Conservation (phyloP, 2,888 invertebrate genomes). For the Chorisops tibialis region DNA sequence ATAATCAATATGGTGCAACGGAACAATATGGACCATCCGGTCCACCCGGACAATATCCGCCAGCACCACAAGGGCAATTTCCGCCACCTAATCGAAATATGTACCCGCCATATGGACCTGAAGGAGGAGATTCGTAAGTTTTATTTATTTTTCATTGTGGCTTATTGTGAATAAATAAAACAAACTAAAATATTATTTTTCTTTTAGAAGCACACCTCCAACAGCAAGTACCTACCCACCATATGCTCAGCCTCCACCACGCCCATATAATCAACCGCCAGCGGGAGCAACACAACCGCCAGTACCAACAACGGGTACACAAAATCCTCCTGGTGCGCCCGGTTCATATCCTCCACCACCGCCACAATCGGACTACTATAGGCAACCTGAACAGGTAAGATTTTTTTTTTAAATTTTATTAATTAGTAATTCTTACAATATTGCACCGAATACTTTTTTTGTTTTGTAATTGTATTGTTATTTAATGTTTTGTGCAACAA, state of each 20-base stretch:
- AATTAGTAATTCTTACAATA: neutral
- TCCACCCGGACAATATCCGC: slow-evolving; percentile 59
- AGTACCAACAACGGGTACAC: slow-evolving; percentile 48
- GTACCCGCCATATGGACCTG: slow-evolving; percentile 73
- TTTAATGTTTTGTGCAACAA: neutral
- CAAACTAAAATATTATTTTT: neutral
- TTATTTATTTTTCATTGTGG: slow-evolving; percentile 19
- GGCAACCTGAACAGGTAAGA: slow-evolving; percentile 52
- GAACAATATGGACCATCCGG: slow-evolving; percentile 59
- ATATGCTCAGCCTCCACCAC: slow-evolving; percentile 42
- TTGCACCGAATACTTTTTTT: neutral
- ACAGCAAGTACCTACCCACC: slow-evolving; percentile 47
- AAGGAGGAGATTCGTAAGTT: slow-evolving; percentile 64
- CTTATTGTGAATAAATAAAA: neutral
- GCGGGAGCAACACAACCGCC: slow-evolving; percentile 56
- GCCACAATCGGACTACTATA: slow-evolving; percentile 58
- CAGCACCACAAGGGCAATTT: slow-evolving; percentile 57
- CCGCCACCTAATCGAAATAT: slow-evolving; percentile 72
- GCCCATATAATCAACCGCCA: slow-evolving; percentile 50
- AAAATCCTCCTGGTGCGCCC: slow-evolving; percentile 52
- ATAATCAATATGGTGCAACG: slow-evolving; percentile 66
- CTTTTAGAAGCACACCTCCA: slow-evolving; percentile 45
- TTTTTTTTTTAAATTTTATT: neutral
- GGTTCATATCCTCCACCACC: slow-evolving; percentile 52
- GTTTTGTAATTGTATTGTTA: neutral